phyloP scores from a whole-genome alignment of 2,888 invertebrate species.

The Nymphalis polychloros region DNA sequence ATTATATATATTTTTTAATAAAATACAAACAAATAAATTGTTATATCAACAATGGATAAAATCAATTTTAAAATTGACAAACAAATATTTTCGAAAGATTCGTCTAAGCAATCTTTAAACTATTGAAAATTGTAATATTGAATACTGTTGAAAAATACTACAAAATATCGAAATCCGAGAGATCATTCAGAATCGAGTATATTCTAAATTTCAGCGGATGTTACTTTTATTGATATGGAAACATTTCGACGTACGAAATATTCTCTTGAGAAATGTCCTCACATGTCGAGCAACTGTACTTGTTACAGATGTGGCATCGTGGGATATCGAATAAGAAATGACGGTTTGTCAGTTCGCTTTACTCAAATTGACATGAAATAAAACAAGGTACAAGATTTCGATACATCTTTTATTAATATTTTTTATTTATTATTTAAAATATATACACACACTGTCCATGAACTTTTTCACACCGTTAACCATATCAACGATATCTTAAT shows the following conservation, averaged over 20 bases:
- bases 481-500: too few relatives aligned
- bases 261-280: background rate
- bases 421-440: too few relatives aligned
- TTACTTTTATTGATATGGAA: conserved; percentile 15
- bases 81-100: too few relatives aligned
- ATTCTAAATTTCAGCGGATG: conserved; percentile 11
- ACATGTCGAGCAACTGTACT: background rate
- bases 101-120: too few relatives aligned
- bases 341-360: background rate
- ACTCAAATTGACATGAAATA: background rate
- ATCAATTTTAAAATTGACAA: too few relatives aligned
- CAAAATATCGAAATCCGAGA: conserved; percentile 4
- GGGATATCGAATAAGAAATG: conserved; percentile 1
- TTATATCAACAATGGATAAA: too few relatives aligned
- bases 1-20: too few relatives aligned
- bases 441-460: too few relatives aligned
- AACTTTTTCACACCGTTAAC: too few relatives aligned
- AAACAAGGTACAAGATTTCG: background rate
- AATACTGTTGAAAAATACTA: background rate
- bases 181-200: conserved; percentile 3
- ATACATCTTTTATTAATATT: background rate
- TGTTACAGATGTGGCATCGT: background rate
- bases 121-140: background rate
- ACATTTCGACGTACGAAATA: conserved; percentile 7
- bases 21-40: too few relatives aligned